Base-by-base conservation (phyloP, 2,888 invertebrate species). In the Calameuta filiformis region DNA sequence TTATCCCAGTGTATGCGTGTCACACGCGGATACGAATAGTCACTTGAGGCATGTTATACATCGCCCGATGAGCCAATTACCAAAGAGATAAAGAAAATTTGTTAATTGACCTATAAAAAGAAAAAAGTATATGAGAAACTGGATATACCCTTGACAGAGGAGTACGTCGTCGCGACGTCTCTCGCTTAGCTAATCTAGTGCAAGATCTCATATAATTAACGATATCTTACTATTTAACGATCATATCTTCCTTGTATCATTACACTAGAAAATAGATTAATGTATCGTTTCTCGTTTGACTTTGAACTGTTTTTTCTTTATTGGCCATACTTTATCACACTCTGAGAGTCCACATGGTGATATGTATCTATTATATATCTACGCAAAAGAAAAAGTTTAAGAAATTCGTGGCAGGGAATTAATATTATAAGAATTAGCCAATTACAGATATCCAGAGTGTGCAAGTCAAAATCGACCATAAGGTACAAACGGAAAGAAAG, bases 191-290 rank as follows among this genome's bases (percentile, higher is more conserved):
- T 34, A 35, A 30, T n/a, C n/a, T 74, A 74, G 31, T 30, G 12
- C n/a, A 74, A 74, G 34, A 71, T 71, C 12, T 71, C 31, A 23
- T 71, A 71, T 71, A 71, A 31, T 34, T 71, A 71, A 71, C 34
- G 71, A 31, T 71, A 71, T 15, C 40, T 75, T 73, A 74, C 74
- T 74, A 73, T 73, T 76, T 76, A 74, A 69, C 73, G 76, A 79
- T 79, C 76, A 76, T 74, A 79, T 76, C 76, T 79, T 40, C 73
- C 74, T 73, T 69, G 9, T 74, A 71, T 74, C 75, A 56, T 75
- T 78, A 79, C 76, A 74, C 69, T 76, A 77, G 76, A 75, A 68
- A 73, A 73, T 78, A 78, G 78, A 71, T 71, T 34, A 34, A 71
- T 71, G 71, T 71, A 71, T 34, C 71, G 31, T 33, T 71, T 71